phyloP scores from a whole-genome alignment of 2,113 vertebrate genomes.

The Grallaria varia region DNA sequence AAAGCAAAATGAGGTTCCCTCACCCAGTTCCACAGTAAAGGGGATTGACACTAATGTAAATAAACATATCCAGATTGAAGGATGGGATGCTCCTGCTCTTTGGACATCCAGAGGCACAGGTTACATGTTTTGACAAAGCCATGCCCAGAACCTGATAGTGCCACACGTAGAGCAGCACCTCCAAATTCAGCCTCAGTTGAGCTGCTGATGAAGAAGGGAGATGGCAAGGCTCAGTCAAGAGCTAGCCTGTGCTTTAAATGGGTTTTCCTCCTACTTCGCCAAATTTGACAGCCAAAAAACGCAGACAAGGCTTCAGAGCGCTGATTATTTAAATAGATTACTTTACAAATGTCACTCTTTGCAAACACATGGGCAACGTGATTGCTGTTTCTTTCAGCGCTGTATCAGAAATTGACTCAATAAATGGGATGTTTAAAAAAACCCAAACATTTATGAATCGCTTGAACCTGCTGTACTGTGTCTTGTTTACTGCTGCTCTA shows the following conservation, averaged over 20 bases:
- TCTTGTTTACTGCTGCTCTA: constrained; percentile 56
- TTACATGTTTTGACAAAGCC: neutral
- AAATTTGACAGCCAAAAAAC: constrained; percentile 29
- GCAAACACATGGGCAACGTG: constrained; percentile 12
- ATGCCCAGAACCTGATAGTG: neutral
- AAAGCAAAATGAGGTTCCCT: neutral
- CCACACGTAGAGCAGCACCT: neutral
- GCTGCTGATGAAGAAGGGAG: neutral
- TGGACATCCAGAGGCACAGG: neutral
- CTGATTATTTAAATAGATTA: constrained; percentile 43
- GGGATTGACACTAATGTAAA: neutral
- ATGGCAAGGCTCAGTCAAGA: neutral
- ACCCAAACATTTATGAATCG: constrained; percentile 26
- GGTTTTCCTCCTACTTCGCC: neutral
- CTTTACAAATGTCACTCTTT: constrained; percentile 34
- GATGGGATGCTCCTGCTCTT: neutral
- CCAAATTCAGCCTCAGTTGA: neutral
- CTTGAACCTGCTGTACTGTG: constrained; percentile 33
- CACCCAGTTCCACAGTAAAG: fast-evolving
- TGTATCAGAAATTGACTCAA: constrained; percentile 26
- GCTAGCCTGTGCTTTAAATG: neutral
- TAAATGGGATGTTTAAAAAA: constrained; percentile 41
- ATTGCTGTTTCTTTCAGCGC: constrained; percentile 12
- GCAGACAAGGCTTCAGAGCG: neutral
- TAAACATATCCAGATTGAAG: neutral